These are phyloP conservation scores for Tylochromis polylepis DNA, from an alignment of 2,113 vertebrate genomes.

Conservation along the genomic window DNA sequence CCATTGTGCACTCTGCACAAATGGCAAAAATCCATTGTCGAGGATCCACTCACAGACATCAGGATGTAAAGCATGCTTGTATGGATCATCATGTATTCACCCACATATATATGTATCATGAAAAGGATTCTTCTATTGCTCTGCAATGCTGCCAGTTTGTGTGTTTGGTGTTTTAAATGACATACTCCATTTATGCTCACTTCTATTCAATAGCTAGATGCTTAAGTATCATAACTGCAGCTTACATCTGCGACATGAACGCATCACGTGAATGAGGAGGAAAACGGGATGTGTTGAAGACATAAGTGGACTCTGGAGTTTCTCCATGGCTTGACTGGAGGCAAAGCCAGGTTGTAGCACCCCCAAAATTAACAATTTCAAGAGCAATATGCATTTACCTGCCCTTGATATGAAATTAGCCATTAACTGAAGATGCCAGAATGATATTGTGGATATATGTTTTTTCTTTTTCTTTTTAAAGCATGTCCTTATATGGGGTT, in stretches of 20 bases:
- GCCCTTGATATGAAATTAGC: not conserved
- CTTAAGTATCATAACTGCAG: no score
- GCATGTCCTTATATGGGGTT: no score
- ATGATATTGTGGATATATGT: no score
- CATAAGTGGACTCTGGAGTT: not conserved
- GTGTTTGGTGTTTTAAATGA: not conserved
- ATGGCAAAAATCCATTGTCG: not conserved
- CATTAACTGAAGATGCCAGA: no score
- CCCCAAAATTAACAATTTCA: not conserved
- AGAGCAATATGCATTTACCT: not conserved
- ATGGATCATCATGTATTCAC: not conserved
- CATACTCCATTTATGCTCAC: not conserved
- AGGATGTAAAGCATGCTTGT: not conserved
- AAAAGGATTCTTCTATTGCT: not conserved
- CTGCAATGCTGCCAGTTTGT: not conserved
- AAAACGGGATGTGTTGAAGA: not conserved
- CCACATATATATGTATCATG: rapidly evolving
- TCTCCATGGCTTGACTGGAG: not conserved
- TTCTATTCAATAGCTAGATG: not conserved
- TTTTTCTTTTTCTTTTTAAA: no score
- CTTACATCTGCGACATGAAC: not conserved
- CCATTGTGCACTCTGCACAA: not conserved
- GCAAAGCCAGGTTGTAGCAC: not conserved
- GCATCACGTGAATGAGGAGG: not conserved
- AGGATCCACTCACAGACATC: not conserved